Conservation (phyloP, 2,113 vertebrate genomes). For the Otolemur garnettii region DNA sequence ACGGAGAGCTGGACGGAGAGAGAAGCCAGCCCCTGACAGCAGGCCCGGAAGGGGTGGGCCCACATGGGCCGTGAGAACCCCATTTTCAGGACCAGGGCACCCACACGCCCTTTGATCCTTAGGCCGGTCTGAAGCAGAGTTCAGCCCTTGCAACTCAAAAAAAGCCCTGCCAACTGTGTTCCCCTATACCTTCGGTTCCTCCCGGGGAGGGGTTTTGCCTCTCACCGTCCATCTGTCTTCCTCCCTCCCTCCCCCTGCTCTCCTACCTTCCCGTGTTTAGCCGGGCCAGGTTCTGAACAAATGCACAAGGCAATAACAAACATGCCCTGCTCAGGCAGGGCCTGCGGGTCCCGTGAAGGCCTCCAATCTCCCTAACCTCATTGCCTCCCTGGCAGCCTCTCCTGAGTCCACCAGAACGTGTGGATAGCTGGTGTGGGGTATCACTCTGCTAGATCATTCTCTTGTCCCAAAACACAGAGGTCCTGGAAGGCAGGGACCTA, state of each 20-base stretch:
- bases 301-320: background rate
- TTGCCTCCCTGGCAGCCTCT: background rate
- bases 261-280: slow-evolving; percentile 55
- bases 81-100: background rate
- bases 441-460: background rate
- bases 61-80: background rate
- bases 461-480: background rate
- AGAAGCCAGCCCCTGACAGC: background rate
- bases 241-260: background rate
- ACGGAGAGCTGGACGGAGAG: background rate
- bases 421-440: background rate
- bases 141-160: background rate
- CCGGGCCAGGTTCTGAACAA: slow-evolving; percentile 86
- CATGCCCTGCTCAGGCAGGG: slow-evolving; percentile 36
- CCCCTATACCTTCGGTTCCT: background rate
- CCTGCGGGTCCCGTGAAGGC: background rate
- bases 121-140: background rate
- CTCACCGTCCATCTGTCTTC: background rate
- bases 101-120: background rate
- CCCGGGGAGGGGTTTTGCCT: background rate
- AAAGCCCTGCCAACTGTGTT: background rate
- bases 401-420: background rate
- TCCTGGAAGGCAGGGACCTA: background rate
- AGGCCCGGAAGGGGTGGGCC: background rate
- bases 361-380: no score